Evolutionary conservation across 2,797 vertebrate species (phyloP), one percentile per base, ranked within the genome.

Genomic region (Myotis daubentonii): DNA sequence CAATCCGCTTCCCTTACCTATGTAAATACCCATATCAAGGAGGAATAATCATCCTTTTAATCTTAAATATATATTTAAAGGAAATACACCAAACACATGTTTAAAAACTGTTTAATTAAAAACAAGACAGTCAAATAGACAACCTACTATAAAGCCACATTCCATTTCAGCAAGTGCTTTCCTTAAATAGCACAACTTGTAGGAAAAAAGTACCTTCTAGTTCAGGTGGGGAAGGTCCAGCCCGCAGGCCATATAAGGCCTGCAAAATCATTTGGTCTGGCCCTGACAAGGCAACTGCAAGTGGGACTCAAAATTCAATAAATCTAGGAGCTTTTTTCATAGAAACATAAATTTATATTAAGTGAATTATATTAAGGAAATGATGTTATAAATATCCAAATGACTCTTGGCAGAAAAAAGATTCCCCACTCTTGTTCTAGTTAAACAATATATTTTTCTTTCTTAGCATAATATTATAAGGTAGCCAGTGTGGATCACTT

Each of bases 101-200:
- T 55, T 66, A 90, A 75, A 92, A 41, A 60, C 5, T 20, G 19
- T 84, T 87, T 57, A 36, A 84, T 20, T 81, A 74, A 75, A 17
- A 53, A 79, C 30, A 57, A 71, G 49, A 36, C n/a, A 70, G 78
- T 36, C n/a, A 87, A 87, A 94, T 2, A 95, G 79, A 86, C 9
- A 87, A 17, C 17, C n/a, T 47, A 81, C 81, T 65, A 89, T 44
- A 92, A 84, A 91, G 47, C n/a, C 92, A 94, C 9, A 65, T 81
- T 86, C 28, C 28, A 87, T 76, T 72, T 96, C 62, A 85, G 89
- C 60, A 90, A 90, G 74, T 88, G 36, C 83, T 82, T 95, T 95
- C 74, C 71, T 94, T 90, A 96, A 95, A 91, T 15, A 87, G 47
- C 17, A 86, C 33, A 49, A 70, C 6, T 60, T 90, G 25, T 11